Conservation (phyloP, 1,140 invertebrate genomes). For the Drosophila littoralis region DNA sequence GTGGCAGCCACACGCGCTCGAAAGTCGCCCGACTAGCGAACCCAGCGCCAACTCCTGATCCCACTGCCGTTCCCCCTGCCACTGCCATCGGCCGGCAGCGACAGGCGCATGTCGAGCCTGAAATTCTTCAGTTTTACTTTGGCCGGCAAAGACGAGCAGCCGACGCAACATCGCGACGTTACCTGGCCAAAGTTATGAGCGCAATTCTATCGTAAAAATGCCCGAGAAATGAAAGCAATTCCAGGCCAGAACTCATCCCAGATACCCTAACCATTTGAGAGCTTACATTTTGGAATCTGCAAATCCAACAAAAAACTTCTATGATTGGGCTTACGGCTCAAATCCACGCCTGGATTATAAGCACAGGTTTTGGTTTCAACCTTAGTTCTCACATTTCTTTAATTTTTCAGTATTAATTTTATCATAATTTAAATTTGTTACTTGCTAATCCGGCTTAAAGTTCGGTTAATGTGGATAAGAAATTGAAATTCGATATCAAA, state of each 20-base stretch:
- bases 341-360: too few relatives aligned
- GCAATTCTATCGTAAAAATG: constrained; percentile 81
- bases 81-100: constrained; percentile 36
- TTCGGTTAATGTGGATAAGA: too few relatives aligned
- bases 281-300: background rate
- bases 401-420: too few relatives aligned
- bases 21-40: constrained; percentile 60
- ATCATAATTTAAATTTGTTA: too few relatives aligned
- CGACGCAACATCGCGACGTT: constrained; percentile 35
- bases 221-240: constrained; percentile 52
- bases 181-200: constrained; percentile 71
- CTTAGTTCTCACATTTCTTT: too few relatives aligned
- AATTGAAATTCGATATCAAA: too few relatives aligned
- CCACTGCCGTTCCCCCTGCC: background rate
- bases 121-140: constrained; percentile 68
- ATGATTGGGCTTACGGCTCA: too few relatives aligned
- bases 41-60: constrained; percentile 8
- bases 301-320: background rate
- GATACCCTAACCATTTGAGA: constrained; percentile 18
- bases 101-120: constrained; percentile 49
- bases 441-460: too few relatives aligned
- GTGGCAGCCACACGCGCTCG: constrained; percentile 63
- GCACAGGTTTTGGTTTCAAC: too few relatives aligned
- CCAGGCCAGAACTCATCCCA: background rate
- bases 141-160: constrained; percentile 66